Percentiles rank a stretch among this genome's conserved stretches.
These are phyloP conservation scores for Keiferia lycopersicella DNA, from an alignment of 2,888 invertebrate genomes.

Conservation along the genomic window DNA sequence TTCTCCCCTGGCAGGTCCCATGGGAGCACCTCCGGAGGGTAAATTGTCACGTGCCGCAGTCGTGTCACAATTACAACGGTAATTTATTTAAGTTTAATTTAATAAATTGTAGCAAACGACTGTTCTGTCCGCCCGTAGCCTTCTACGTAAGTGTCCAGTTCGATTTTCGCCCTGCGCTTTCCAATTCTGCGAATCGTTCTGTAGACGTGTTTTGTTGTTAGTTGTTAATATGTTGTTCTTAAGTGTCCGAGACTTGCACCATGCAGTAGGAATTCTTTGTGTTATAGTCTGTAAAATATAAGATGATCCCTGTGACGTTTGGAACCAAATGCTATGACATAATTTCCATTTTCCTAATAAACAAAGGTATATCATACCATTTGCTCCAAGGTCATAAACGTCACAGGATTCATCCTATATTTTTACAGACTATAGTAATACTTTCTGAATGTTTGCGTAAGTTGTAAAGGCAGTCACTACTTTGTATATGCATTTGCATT, in stretches of 20 bases:
- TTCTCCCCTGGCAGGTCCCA: not conserved
- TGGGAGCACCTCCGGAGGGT: constrained; percentile 16
- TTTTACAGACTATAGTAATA: too few relatives aligned
- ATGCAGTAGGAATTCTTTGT: too few relatives aligned
- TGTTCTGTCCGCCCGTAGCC: constrained; percentile 19
- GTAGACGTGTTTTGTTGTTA: not conserved
- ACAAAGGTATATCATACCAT: too few relatives aligned
- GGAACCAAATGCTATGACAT: too few relatives aligned
- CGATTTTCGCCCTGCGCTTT: constrained; percentile 9
- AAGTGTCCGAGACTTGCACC: not conserved
- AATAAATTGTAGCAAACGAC: constrained; percentile 29
- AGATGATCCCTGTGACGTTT: too few relatives aligned
- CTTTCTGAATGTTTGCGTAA: too few relatives aligned
- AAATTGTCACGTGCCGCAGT: constrained; percentile 30
- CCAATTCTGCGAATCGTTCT: not conserved
- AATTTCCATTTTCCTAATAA: too few relatives aligned
- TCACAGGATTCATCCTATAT: too few relatives aligned
- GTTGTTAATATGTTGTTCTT: not conserved
- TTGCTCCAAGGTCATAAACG: too few relatives aligned
- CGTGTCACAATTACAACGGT: constrained; percentile 31
- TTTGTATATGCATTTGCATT: too few relatives aligned
- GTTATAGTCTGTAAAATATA: too few relatives aligned
- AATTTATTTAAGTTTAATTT: constrained; percentile 30
- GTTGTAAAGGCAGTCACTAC: too few relatives aligned
- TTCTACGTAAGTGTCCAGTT: constrained; percentile 8